phyloP scores from a whole-genome alignment of 1,140 invertebrate species.

The Microplitis mediator region DNA sequence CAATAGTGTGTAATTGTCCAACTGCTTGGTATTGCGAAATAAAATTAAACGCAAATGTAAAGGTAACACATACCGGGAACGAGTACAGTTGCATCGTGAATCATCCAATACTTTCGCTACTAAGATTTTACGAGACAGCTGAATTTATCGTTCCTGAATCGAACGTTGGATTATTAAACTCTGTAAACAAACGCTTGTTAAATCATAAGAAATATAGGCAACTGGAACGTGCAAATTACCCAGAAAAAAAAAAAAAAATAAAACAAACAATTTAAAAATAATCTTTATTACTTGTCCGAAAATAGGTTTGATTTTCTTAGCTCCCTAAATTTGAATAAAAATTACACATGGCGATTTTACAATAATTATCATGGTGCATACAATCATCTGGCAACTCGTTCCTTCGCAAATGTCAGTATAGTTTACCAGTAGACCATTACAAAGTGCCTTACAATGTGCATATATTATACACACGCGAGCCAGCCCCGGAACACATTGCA shows the following conservation, averaged over 20 bases:
- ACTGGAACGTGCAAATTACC: background rate
- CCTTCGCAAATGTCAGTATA: conserved; percentile 16
- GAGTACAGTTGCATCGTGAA: conserved; percentile 11
- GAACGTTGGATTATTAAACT: conserved; percentile 51
- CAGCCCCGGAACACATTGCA: conserved; percentile 30
- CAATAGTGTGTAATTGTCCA: no score
- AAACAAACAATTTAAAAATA: no score
- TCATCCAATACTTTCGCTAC: conserved; percentile 21
- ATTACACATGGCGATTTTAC: background rate
- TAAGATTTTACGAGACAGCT: conserved; percentile 49
- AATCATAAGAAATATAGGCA: conserved; percentile 19
- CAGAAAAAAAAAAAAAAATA: no score
- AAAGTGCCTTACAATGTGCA: conserved; percentile 55
- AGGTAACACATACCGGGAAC: background rate
- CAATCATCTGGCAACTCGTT: conserved; percentile 2
- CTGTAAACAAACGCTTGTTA: conserved; percentile 45
- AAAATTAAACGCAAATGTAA: background rate
- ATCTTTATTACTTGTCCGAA: no score
- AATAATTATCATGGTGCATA: background rate
- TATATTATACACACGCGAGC: conserved; percentile 59
- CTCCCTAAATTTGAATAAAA: background rate
- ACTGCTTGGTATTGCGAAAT: background rate
- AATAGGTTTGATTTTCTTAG: background rate
- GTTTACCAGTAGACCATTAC: conserved; percentile 24
- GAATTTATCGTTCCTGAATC: conserved; percentile 46